Base-by-base conservation (phyloP, 2,888 invertebrate genomes). In the Tenthredo distinguenda region DNA sequence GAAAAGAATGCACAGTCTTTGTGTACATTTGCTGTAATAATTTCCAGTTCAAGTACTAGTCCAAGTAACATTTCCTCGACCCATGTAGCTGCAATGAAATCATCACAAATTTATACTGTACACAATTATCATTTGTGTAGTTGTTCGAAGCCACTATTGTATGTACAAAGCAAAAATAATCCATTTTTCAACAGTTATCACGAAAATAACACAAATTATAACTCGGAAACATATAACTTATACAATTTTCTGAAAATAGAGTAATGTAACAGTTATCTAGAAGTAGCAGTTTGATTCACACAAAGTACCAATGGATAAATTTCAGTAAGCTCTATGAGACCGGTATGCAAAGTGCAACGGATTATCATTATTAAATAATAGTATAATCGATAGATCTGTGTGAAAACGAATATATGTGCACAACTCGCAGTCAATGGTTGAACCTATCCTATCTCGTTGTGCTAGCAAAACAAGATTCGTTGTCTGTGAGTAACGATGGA, bases 401-500 rank as follows among this genome's bases (percentile, higher is more conserved):
- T 43, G 26, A 10, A 34, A 50, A 47, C 21, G 62, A 62, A 40
- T 26, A 40, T 37, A 50, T 81, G 40, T 40, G 12, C 4, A 21
- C 6, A 37, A 81, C n/a, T 81, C 37, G 40, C 40, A 62, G 81
- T 62, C 34, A 26, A 62, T 37, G 62, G 62, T 62, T 37, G 21
- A 58, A 62, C 40, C 58, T 62, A 62, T 81, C 62, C 81, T 81
- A 81, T 81, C 37, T 58, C 62, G 58, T 58, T 81, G 62, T 40
- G 37, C 62, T 40, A 81, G 40, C 12, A 62, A 81, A 81, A 81
- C 40, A 62, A 62, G 81, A 50, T 81, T 81, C 81, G 81, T 81
- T 81, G 81, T 81, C 40, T 58, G n/a, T 58, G 81, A 81, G 34
- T 62, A 62, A 81, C 58, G 50, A 81, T 81, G 81, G 81, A 81